Conservation (phyloP, 2,797 vertebrate species). For the Macropodus opercularis region DNA sequence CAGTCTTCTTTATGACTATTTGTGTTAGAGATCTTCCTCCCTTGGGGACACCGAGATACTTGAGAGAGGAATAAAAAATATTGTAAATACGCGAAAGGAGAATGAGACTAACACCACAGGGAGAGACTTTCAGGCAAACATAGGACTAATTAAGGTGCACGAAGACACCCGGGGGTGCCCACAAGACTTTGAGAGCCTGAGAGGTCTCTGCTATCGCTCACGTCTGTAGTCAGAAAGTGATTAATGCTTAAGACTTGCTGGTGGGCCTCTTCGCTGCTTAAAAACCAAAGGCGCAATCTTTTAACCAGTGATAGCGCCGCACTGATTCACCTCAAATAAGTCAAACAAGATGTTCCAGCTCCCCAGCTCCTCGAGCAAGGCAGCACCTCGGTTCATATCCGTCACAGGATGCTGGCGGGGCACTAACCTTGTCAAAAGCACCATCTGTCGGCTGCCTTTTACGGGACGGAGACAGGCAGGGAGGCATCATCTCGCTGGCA, state of each 20-base stretch:
- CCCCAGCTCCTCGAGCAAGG: constrained; percentile 32
- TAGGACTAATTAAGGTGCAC: constrained; percentile 67
- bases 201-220: constrained; percentile 47
- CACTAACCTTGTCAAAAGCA: constrained; percentile 48
- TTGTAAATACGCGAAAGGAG: constrained; percentile 48
- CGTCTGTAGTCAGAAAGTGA: constrained; percentile 54
- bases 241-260: constrained; percentile 51
- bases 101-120: constrained; percentile 42
- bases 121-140: constrained; percentile 59
- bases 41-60: constrained; percentile 36
- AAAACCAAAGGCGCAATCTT: constrained; percentile 44
- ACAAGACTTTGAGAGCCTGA: constrained; percentile 45
- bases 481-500: constrained; percentile 45
- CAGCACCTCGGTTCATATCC: constrained; percentile 27
- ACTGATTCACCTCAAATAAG: constrained; percentile 57
- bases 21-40: constrained; percentile 57
- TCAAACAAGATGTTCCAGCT: constrained; percentile 44
- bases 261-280: constrained; percentile 30
- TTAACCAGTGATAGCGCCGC: constrained; percentile 66
- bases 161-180: constrained; percentile 62
- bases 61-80: constrained; percentile 32
- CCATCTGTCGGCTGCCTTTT: constrained; percentile 59
- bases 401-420: constrained; percentile 40
- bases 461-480: constrained; percentile 35
- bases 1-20: constrained; percentile 67